Percentiles rank a stretch among this genome's conserved stretches.
Conservation (phyloP, 2,888 invertebrate species). For the Cotesia congregata region DNA sequence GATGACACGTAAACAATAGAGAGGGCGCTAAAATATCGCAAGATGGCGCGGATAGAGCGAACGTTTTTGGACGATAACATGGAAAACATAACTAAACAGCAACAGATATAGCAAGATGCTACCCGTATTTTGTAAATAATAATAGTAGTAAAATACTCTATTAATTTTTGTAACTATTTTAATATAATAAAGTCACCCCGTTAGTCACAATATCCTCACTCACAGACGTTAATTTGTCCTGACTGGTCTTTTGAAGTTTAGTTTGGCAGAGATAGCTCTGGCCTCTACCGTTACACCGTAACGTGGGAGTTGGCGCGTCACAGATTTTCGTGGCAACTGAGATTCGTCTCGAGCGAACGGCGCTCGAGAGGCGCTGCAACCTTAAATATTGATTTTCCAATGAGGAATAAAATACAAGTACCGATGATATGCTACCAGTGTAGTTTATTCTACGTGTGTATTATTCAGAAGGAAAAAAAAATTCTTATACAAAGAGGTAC, state of each 20-base stretch:
- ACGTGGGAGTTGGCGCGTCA: constrained; percentile 52
- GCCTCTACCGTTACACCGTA: constrained; percentile 45
- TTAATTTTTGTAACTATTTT: not conserved
- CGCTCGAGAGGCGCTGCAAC: constrained; percentile 65
- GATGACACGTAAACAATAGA: not conserved
- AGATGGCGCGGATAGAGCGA: not conserved
- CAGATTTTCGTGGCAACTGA: constrained; percentile 67
- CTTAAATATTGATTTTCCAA: constrained; percentile 68
- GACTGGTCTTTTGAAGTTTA: constrained; percentile 29
- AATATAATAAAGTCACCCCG: constrained; percentile 38
- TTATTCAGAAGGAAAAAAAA: not conserved
- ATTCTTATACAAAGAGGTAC: not conserved
- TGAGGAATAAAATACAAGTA: constrained; percentile 49
- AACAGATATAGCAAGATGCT: not conserved
- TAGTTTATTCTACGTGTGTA: constrained; percentile 27
- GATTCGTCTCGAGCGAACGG: constrained; percentile 63
- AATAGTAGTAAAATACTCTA: not conserved
- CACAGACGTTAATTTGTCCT: constrained; percentile 23
- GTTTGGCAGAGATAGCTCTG: constrained; percentile 38
- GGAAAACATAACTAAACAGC: not conserved
- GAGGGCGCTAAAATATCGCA: not conserved
- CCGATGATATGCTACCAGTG: constrained; percentile 59
- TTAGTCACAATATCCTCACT: constrained; percentile 41
- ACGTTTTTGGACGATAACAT: not conserved
- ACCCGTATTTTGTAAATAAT: not conserved